Evolutionary conservation across 2,113 vertebrate species (phyloP), one percentile per base, ranked within the genome.

Genomic region (Hiodon tergisus): DNA sequence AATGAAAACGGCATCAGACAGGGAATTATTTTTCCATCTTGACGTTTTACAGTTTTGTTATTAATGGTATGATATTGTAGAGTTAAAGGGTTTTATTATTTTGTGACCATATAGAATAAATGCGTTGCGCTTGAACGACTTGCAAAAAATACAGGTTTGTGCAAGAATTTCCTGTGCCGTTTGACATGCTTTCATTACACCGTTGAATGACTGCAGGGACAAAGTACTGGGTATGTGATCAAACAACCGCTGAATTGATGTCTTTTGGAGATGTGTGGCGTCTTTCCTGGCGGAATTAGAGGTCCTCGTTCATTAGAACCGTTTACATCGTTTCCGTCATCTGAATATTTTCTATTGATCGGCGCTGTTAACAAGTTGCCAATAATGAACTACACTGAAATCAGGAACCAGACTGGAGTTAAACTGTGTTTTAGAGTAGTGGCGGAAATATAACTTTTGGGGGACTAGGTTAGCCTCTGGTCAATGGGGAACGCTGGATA

Each of bases 111-210:
- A 50, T 52, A 16, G 17, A 14, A 46, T 47, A n/a, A 57, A 61
- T 46, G n/a, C 47, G 60, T 77, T 80, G 31, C 16, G 76, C 51
- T 77, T 50, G 46, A 46, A 31, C 76, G 62, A 55, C 69, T 53
- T 67, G 59, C 9, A 63, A 73, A 63, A 47, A 54, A 48, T 62
- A 69, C 54, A 13, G 52, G 59, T 78, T 80, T 78, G 69, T 62
- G 52, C 57, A 69, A 3, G 46, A 69, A 68, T 66, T 67, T 72
- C 76, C 72, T 69, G 69, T 47, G 59, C 50, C 47, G 53, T 67
- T n/a, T 72, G 73, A 69, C 69, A 60, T 53, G 52, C 53, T 76
- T 47, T 74, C 52, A 74, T 74, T 77, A 68, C 60, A 31, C 60
- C 57, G 31, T 17, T 61, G 60, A 71, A 31, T 55, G 16, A 58